Conservation (phyloP, 1,140 invertebrate genomes). For the Apis cerana region DNA sequence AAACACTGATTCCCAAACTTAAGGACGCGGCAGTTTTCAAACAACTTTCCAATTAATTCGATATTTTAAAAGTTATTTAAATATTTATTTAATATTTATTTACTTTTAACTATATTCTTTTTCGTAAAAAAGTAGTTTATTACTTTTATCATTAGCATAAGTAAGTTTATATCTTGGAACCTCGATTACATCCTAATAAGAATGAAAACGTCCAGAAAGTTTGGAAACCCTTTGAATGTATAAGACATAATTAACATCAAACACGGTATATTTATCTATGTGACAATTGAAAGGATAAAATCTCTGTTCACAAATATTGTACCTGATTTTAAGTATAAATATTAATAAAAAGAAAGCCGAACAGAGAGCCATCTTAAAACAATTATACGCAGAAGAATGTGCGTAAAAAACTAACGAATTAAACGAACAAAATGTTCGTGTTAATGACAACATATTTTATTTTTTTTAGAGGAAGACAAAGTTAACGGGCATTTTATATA, state of each 20-base stretch:
- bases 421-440: conserved; percentile 4
- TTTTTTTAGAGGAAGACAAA: conserved; percentile 41
- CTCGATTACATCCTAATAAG: background rate
- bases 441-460: conserved; percentile 2
- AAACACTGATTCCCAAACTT: conserved; percentile 37
- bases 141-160: background rate
- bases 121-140: too few species aligned
- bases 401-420: background rate
- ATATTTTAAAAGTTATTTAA: conserved; percentile 11
- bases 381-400: conserved; percentile 1
- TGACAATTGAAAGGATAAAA: conserved; percentile 45
- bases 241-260: conserved; percentile 63
- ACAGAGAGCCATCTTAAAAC: conserved; percentile 10
- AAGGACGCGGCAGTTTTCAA: background rate
- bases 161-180: background rate
- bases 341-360: conserved; percentile 6
- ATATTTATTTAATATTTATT: conserved; percentile 14
- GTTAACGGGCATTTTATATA: conserved; percentile 18
- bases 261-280: conserved; percentile 61
- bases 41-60: conserved; percentile 4
- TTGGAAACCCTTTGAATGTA: conserved; percentile 34
- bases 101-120: background rate
- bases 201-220: background rate
- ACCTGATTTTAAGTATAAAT: conserved; percentile 62
- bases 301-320: conserved; percentile 61